phyloP scores from a whole-genome alignment of 1,140 invertebrate genomes.

The Drosophila chauvacae region DNA sequence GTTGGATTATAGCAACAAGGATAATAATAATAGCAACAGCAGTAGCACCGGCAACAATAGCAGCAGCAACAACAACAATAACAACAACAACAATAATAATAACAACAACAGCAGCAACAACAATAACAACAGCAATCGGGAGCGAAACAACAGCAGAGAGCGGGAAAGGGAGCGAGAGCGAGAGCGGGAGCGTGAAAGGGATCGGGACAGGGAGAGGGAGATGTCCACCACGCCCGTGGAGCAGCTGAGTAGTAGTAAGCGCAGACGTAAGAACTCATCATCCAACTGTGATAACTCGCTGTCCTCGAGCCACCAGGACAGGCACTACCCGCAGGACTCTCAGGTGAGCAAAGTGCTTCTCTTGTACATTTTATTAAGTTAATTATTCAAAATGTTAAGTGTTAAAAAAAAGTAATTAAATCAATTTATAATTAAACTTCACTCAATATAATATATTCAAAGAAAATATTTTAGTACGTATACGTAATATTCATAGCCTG shows the following conservation, averaged over 20 bases:
- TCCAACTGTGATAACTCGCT: constrained; percentile 88
- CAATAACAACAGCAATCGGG: constrained; percentile 69
- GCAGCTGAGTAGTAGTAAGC: constrained; percentile 86
- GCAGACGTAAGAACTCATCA: constrained; percentile 89
- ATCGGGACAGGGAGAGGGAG: constrained; percentile 76
- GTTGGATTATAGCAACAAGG: constrained; percentile 83
- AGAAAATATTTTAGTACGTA: background rate
- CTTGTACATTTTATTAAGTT: too few relatives aligned
- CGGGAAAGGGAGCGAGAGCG: constrained; percentile 51
- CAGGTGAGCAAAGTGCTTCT: constrained; percentile 85
- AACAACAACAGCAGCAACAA: constrained; percentile 46
- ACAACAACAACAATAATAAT: constrained; percentile 41
- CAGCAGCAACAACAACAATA: constrained; percentile 46
- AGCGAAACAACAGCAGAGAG: constrained; percentile 74
- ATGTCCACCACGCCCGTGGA: constrained; percentile 84
- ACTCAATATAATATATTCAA: background rate
- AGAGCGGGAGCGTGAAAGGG: constrained; percentile 60
- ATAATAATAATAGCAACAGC: constrained; percentile 72
- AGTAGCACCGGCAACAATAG: constrained; percentile 57
- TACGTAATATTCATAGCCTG: too few relatives aligned
- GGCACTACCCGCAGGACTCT: constrained; percentile 88
- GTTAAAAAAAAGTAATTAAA: background rate
- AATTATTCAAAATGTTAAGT: too few relatives aligned
- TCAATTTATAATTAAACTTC: background rate
- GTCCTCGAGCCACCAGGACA: constrained; percentile 87